Evolutionary conservation across 2,797 vertebrate genomes (phyloP).

Genomic region (Paguma larvata): DNA sequence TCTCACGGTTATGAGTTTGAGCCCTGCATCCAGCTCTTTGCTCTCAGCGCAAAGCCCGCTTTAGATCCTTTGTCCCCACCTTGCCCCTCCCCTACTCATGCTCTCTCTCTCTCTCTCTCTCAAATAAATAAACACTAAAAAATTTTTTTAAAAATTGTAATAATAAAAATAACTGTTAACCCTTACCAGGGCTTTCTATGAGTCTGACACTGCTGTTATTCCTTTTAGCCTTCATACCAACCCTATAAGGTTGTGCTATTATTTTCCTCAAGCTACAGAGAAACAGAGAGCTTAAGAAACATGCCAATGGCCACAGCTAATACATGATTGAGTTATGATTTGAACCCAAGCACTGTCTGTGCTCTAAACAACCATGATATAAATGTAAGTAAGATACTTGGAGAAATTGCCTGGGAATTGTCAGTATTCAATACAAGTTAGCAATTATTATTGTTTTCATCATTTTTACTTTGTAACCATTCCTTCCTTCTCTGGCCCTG

Average conservation of each 20-base stretch:
- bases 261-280: not conserved
- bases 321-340: not conserved
- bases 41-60: too few relatives aligned
- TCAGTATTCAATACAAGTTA: not conserved
- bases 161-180: constrained; percentile 4
- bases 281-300: not conserved
- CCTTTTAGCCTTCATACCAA: not conserved
- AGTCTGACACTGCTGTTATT: not conserved
- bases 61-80: too few relatives aligned
- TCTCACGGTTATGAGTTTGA: too few relatives aligned
- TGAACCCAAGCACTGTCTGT: not conserved
- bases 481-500: not conserved
- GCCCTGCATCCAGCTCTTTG: too few relatives aligned
- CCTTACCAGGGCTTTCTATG: not conserved
- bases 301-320: not conserved
- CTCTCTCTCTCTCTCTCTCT: too few relatives aligned
- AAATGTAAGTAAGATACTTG: not conserved
- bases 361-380: not conserved
- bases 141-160: not conserved
- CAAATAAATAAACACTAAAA: too few relatives aligned
- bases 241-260: not conserved
- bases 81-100: too few relatives aligned
- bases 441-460: not conserved
- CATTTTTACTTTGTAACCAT: not conserved
- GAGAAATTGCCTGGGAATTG: constrained; percentile 1